Conservation (phyloP, 2,888 invertebrate species). For the Morpho deidamia region DNA sequence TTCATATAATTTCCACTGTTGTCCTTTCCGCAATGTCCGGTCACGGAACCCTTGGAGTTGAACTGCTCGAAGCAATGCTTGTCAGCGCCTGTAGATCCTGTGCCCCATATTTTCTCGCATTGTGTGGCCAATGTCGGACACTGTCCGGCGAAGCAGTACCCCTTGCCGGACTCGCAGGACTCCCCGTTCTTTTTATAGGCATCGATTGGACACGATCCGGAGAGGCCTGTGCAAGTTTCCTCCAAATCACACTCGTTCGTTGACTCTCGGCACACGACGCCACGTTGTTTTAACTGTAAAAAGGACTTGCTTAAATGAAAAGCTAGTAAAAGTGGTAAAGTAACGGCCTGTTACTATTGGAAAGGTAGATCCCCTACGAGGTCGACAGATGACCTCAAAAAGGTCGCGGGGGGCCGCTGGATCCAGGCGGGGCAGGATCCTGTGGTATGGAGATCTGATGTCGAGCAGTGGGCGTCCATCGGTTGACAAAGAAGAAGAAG, state of each 20-base stretch:
- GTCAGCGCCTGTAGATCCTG: constrained; percentile 89
- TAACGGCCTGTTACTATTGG: no score
- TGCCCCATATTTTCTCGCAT: constrained; percentile 96
- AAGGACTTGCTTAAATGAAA: neutral
- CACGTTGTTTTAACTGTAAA: constrained; percentile 83
- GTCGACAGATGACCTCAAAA: no score
- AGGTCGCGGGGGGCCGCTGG: no score
- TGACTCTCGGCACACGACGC: constrained; percentile 90
- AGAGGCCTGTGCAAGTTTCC: constrained; percentile 93
- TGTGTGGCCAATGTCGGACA: constrained; percentile 93
- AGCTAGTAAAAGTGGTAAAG: no score
- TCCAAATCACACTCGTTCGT: constrained; percentile 97
- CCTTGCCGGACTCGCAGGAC: constrained; percentile 84
- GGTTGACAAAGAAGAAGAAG: no score
- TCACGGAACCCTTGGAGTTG: constrained; percentile 96
- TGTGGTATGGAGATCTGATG: no score
- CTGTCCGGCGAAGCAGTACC: constrained; percentile 94
- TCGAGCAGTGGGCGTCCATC: no score
- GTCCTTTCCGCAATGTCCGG: constrained; percentile 96
- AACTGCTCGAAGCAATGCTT: constrained; percentile 95
- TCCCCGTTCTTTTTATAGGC: constrained; percentile 96
- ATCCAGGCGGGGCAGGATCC: no score
- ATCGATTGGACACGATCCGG: constrained; percentile 93
- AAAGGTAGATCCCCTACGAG: no score
- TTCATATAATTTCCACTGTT: constrained; percentile 86